A percentile compares a stretch with the other conserved stretches of the same genome.
These are phyloP conservation scores for Thripadectes ignobilis DNA, from an alignment of 2,797 vertebrate genomes.

Conservation along the genomic window DNA sequence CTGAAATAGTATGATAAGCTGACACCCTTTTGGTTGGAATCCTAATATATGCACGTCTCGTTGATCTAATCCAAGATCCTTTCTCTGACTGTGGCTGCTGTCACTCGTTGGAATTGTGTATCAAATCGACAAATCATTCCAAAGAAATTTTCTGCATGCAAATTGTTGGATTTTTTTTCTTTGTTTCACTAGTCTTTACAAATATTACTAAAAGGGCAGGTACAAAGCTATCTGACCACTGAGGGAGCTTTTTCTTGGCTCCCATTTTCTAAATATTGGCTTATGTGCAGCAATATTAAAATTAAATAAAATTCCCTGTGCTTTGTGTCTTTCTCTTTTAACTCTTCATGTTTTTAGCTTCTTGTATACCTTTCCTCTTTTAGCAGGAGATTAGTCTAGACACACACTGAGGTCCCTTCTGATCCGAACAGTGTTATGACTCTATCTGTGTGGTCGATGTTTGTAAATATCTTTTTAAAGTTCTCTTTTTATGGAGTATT, in stretches of 20 bases:
- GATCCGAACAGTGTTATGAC: not conserved
- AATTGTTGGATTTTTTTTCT: not conserved
- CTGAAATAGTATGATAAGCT: not conserved
- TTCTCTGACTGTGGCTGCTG: not conserved
- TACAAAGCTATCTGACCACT: not conserved
- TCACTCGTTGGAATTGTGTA: not conserved
- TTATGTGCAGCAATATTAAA: not conserved
- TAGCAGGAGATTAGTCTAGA: not conserved
- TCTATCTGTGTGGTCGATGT: not conserved
- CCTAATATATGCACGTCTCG: not conserved
- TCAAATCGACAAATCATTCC: not conserved
- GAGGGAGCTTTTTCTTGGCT: not conserved
- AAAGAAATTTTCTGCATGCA: not conserved
- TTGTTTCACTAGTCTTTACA: not conserved
- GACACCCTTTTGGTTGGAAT: not conserved
- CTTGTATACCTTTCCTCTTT: not conserved
- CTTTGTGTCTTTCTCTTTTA: not conserved
- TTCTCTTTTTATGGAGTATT: not conserved
- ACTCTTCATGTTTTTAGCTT: not conserved
- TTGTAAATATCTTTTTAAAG: not conserved
- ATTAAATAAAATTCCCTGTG: not conserved
- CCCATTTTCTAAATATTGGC: not conserved
- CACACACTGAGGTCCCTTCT: not conserved
- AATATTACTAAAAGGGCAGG: not conserved
- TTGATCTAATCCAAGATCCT: not conserved